Percentiles rank a stretch among this genome's conserved stretches.
Conservation (phyloP, 2,113 vertebrate species). For the Dromiciops gliroides region DNA sequence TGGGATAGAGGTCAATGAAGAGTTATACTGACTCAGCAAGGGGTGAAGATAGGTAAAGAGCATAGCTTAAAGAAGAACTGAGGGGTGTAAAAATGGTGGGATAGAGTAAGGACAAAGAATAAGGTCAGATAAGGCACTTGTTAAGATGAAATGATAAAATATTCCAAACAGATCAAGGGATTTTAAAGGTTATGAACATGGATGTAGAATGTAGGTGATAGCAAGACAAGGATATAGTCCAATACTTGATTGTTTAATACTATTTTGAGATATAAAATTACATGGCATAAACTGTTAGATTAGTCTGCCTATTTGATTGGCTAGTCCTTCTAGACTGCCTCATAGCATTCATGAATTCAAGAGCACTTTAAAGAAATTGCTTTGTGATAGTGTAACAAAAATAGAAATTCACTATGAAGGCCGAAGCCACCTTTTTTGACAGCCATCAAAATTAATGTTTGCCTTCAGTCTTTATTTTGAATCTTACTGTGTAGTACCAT, state of each 20-base stretch:
- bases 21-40: too few relatives aligned
- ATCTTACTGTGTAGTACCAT: constrained; percentile 1
- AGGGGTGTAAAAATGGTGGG: too few relatives aligned
- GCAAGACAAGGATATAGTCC: background rate
- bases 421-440: constrained; percentile 13
- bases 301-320: background rate
- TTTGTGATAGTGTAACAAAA: background rate
- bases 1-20: too few relatives aligned
- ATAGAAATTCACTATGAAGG: background rate
- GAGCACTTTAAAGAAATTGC: background rate
- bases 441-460: constrained; percentile 30
- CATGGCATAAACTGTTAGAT: background rate
- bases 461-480: constrained; percentile 39
- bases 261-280: constrained; percentile 25
- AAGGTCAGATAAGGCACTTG: too few relatives aligned
- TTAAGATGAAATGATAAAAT: too few relatives aligned
- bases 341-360: background rate
- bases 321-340: background rate
- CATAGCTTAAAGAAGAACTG: too few relatives aligned
- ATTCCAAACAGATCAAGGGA: too few relatives aligned
- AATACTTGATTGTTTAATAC: constrained; percentile 7
- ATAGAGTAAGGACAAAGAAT: too few relatives aligned
- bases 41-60: too few relatives aligned
- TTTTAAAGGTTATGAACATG: too few relatives aligned
- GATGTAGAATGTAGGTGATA: too few relatives aligned